Conservation (phyloP, 2,113 vertebrate genomes). For the Alosa alosa region DNA sequence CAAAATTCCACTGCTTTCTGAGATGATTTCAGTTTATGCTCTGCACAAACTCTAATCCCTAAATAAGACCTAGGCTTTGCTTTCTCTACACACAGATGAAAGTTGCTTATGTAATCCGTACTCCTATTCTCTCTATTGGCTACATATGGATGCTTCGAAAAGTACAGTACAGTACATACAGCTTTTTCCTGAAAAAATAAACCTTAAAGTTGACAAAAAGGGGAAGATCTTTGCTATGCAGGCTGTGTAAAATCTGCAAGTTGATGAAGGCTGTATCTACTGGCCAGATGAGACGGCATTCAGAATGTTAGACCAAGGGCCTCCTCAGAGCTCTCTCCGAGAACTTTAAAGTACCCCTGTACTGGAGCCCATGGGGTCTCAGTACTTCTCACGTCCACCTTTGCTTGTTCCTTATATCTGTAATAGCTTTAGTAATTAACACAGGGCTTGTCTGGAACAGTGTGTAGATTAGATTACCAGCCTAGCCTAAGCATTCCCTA, state of each 20-base stretch:
- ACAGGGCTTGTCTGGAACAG: neutral
- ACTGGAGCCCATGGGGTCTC: neutral
- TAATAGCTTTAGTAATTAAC: neutral
- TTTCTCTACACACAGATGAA: neutral
- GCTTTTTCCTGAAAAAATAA: too few relatives aligned
- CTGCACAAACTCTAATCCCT: neutral
- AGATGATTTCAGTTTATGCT: neutral
- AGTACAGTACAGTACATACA: neutral
- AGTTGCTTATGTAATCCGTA: neutral
- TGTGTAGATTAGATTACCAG: conserved; percentile 39
- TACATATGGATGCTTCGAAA: neutral
- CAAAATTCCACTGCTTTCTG: neutral
- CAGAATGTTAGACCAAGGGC: neutral
- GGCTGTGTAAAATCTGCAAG: neutral
- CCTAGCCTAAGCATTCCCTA: conserved; percentile 30
- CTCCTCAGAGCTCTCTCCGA: neutral
- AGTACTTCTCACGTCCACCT: neutral
- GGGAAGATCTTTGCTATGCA: neutral
- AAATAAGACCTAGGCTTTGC: neutral
- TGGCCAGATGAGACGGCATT: neutral
- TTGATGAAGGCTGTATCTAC: neutral
- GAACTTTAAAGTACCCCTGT: neutral
- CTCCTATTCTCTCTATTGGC: neutral
- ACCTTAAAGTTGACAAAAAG: neutral
- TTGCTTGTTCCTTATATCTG: neutral